These are phyloP conservation scores for Pluvianellus socialis DNA, from an alignment of 2,113 vertebrate species.

Conservation along the genomic window DNA sequence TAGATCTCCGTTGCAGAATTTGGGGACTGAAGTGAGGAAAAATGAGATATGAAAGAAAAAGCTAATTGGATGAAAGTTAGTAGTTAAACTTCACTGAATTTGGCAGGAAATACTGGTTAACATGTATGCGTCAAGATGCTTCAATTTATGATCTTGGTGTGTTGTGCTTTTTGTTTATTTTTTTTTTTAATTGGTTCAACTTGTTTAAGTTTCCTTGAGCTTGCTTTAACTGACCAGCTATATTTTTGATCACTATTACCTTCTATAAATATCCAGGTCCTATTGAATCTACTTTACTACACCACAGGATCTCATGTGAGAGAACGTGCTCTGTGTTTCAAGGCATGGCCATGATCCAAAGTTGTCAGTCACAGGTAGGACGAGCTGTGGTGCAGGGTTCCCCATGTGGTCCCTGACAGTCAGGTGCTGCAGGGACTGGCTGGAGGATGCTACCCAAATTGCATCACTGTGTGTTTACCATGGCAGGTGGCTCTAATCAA, in stretches of 20 bases:
- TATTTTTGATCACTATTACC: not conserved
- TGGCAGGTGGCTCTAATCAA: not conserved
- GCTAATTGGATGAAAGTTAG: not conserved
- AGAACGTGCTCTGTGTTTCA: rapidly evolving
- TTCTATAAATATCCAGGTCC: not conserved
- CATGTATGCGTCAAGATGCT: not conserved
- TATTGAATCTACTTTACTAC: not conserved
- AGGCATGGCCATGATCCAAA: rapidly evolving
- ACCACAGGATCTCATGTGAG: rapidly evolving
- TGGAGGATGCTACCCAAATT: not conserved
- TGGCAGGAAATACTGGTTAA: not conserved
- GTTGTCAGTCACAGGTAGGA: not conserved
- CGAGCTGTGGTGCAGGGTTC: rapidly evolving
- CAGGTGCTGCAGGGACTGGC: too few species aligned
- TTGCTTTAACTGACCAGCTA: not conserved
- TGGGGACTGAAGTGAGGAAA: not conserved
- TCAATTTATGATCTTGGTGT: not conserved
- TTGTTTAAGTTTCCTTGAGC: not conserved
- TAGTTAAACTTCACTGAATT: not conserved
- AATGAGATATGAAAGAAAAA: not conserved
- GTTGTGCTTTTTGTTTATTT: not conserved
- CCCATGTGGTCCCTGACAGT: not conserved
- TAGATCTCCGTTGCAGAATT: not conserved
- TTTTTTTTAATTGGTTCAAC: not conserved
- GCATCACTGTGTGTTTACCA: rapidly evolving